Percentiles rank a stretch among this genome's conserved stretches.
Evolutionary conservation across 2,113 vertebrate species (phyloP).

Genomic region (Carettochelys insculpta): DNA sequence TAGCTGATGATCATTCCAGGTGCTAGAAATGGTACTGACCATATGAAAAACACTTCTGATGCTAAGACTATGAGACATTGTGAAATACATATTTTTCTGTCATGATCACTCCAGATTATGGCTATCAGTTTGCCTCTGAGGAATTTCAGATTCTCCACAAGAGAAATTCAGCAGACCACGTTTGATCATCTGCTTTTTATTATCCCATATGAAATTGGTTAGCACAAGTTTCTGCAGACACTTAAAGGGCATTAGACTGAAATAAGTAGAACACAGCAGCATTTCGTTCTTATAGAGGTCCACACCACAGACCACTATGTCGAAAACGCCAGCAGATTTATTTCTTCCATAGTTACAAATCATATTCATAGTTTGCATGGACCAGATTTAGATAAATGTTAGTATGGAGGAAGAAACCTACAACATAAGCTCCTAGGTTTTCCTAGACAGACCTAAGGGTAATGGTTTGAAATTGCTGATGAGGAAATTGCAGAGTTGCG

Average conservation of each 20-base stretch:
- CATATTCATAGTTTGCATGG: background rate
- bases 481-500: background rate
- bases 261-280: background rate
- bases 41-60: rapidly evolving
- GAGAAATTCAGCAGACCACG: background rate
- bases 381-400: background rate
- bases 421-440: background rate
- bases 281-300: background rate
- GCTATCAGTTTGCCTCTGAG: rapidly evolving
- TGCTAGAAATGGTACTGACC: background rate
- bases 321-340: background rate
- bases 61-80: background rate
- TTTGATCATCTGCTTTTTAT: background rate
- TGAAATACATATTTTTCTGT: background rate
- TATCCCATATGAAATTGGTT: background rate
- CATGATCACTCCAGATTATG: background rate
- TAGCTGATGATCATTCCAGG: background rate
- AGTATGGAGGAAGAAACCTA: background rate
- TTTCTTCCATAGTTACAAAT: background rate
- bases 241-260: background rate
- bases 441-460: background rate
- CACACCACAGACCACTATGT: rapidly evolving
- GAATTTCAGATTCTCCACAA: background rate
- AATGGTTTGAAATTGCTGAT: background rate
- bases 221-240: background rate